Evolutionary conservation across 2,888 invertebrate genomes (phyloP).

Genomic region (Cephus pygmeus): DNA sequence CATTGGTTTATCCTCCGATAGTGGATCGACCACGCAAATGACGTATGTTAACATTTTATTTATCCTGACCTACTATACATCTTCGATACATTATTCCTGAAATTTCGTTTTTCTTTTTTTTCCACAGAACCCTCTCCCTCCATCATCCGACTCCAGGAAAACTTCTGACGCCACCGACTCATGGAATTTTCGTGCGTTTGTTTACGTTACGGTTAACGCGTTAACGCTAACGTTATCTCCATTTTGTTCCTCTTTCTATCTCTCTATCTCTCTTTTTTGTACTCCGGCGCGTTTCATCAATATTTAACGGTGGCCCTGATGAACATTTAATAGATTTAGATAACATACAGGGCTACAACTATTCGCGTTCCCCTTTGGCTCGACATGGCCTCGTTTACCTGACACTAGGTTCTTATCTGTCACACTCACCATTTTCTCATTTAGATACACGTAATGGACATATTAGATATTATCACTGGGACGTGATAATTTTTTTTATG

Average conservation of each 20-base stretch:
- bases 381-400: background rate
- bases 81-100: background rate
- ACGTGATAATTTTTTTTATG: background rate
- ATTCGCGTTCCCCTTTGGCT: background rate
- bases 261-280: background rate
- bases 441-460: background rate
- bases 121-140: background rate
- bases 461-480: background rate
- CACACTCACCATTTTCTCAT: background rate
- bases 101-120: background rate
- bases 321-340: conserved; percentile 24
- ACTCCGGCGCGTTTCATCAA: conserved; percentile 16
- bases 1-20: background rate
- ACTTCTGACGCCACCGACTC: background rate
- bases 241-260: background rate
- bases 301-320: conserved; percentile 20
- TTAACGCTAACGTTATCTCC: background rate
- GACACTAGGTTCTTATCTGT: background rate
- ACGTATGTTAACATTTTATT: background rate
- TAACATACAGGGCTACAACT: conserved; percentile 6
- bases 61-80: background rate
- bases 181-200: background rate
- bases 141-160: background rate
- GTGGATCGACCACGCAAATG: background rate
- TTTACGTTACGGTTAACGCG: background rate